phyloP scores from a whole-genome alignment of 2,888 invertebrate genomes.

The Amiota communis region DNA sequence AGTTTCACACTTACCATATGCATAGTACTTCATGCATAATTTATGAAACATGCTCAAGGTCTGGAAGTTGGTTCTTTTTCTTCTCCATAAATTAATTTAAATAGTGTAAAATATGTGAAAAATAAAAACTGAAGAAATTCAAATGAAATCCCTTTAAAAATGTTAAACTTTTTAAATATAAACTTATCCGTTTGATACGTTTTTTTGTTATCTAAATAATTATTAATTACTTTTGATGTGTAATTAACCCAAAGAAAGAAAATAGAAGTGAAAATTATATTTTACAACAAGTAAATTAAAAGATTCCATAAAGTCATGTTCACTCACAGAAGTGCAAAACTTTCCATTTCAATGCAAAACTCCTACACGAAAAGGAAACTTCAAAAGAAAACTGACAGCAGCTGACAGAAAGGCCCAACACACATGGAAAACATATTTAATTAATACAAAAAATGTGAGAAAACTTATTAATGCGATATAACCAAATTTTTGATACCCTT shows the following conservation, averaged over 20 bases:
- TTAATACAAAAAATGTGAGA: constrained; percentile 13
- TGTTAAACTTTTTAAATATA: too few relatives aligned
- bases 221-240: too few relatives aligned
- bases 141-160: too few relatives aligned
- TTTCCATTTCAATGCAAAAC: constrained; percentile 27
- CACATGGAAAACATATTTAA: constrained; percentile 2
- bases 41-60: neutral
- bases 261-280: neutral
- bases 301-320: too few relatives aligned
- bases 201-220: too few relatives aligned
- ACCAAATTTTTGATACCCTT: too few relatives aligned
- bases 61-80: too few relatives aligned
- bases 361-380: constrained; percentile 23
- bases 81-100: too few relatives aligned
- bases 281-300: too few relatives aligned
- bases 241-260: neutral
- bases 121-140: too few relatives aligned
- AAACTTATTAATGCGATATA: neutral
- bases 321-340: neutral
- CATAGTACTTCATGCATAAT: neutral
- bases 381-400: constrained; percentile 16
- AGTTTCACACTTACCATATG: neutral
- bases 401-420: neutral
- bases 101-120: too few relatives aligned
- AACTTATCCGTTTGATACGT: too few relatives aligned